phyloP scores from a whole-genome alignment of 2,797 vertebrate species.

The Pantherophis vulpinus region DNA sequence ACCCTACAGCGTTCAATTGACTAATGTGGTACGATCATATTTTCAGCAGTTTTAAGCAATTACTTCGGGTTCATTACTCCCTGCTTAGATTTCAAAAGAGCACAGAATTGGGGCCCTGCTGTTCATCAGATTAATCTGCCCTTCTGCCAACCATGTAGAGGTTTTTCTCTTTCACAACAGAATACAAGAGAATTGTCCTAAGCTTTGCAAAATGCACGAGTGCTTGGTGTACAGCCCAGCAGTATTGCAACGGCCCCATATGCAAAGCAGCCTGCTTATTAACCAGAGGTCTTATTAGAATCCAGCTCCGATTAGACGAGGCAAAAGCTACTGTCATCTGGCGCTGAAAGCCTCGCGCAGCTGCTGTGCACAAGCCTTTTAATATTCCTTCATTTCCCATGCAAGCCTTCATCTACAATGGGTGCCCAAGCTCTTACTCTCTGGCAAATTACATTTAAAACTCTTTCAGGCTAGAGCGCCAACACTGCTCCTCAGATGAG shows the following conservation, averaged over 20 bases:
- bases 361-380: slow-evolving; percentile 44
- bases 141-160: slow-evolving; percentile 21
- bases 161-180: slow-evolving; percentile 18
- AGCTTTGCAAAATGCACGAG: slow-evolving; percentile 44
- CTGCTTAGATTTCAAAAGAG: slow-evolving; percentile 35
- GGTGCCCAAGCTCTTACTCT: slow-evolving; percentile 25
- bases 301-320: slow-evolving; percentile 40
- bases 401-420: slow-evolving; percentile 47
- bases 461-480: slow-evolving; percentile 49
- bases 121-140: slow-evolving; percentile 42
- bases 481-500: slow-evolving; percentile 68
- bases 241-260: slow-evolving; percentile 27
- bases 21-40: neutral
- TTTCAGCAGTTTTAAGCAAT: slow-evolving; percentile 38
- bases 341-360: slow-evolving; percentile 45
- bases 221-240: neutral
- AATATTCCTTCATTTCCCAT: slow-evolving; percentile 54
- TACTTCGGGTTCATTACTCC: slow-evolving; percentile 41
- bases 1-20: neutral
- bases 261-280: slow-evolving; percentile 23
- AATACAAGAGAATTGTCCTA: neutral
- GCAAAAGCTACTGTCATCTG: slow-evolving; percentile 36
- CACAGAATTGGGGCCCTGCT: neutral
- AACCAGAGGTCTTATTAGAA: slow-evolving; percentile 21
- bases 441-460: slow-evolving; percentile 52